Evolutionary conservation across 2,113 vertebrate species (phyloP), one percentile per base, ranked within the genome.

Genomic region (Zosterops hypoxanthus): DNA sequence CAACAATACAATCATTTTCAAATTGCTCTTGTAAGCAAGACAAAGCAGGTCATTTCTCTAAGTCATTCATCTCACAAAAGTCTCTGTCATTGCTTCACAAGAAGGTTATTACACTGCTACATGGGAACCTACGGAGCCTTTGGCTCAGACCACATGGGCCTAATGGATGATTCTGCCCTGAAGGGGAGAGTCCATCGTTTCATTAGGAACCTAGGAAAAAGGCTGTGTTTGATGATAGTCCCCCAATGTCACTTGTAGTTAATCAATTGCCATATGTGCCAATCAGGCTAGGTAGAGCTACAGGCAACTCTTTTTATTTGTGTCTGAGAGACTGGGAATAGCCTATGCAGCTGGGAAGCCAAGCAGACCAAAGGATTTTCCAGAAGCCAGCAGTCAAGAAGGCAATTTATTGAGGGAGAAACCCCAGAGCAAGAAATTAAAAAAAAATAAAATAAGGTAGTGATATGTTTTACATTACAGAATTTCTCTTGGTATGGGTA

Each of bases 371-470:
- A 90, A 93, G 93, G 66, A 90, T 83, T 83, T 92, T 95, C 70
- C 73, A 90, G 52, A 91, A 95, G 71, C 87, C 49, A 50, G 92
- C 94, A 97, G 88, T 83, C 84, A 96, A 95, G 80, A 44, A 96
- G 92, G 78, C 71, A 97, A 96, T 97, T 97, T 98, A 97, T 97
- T 94, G 94, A 97, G 92, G 94, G 87, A 97, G 89, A 98, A 96
- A 95, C 95, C 96, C 97, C 97, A 97, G 94, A 98, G 97, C 94
- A 97, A 98, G 94, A 97, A 97, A 97, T 97, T 95, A 81, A 95
- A 95, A 96, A 85, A 94, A 76, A 82, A 80, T 23, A 92, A 96
- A 93, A 88, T 34, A 95, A 89, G 78, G 82, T 86, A 96, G 88
- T 59, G 93, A 94, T 95, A 96, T 82, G 90, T 97, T 97, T 97